These are phyloP conservation scores for Pogonus chalceus DNA, from an alignment of 1,140 invertebrate species.

Conservation along the genomic window DNA sequence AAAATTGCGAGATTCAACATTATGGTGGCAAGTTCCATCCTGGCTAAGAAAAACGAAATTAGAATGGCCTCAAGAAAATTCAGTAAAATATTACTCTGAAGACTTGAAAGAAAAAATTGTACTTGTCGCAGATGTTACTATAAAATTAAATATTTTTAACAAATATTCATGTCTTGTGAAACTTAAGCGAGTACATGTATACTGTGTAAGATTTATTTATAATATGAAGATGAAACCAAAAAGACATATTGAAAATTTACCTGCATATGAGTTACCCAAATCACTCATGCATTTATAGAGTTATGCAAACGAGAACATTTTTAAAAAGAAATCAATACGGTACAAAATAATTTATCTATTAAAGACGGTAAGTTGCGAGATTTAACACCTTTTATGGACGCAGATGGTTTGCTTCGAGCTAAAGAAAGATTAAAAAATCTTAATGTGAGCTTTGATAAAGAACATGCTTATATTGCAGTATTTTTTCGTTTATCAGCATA, in stretches of 20 bases:
- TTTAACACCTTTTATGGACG: slow-evolving; percentile 30
- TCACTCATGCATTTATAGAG: not conserved
- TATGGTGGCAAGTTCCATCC: slow-evolving; percentile 29
- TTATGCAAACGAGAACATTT: not conserved
- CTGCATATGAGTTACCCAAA: not conserved
- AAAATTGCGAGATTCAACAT: slow-evolving; percentile 14
- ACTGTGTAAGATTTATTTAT: slow-evolving; percentile 16
- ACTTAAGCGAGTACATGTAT: slow-evolving; percentile 14
- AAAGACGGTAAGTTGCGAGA: slow-evolving; percentile 17
- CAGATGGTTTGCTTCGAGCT: slow-evolving; percentile 30
- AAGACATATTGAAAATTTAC: no score
- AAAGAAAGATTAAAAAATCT: slow-evolving; percentile 31
- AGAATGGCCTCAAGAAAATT: not conserved
- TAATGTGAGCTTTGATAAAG: slow-evolving; percentile 23
- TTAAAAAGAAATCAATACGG: not conserved
- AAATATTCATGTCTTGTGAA: slow-evolving; percentile 12
- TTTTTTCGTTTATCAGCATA: slow-evolving; percentile 26
- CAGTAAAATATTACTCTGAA: slow-evolving; percentile 1
- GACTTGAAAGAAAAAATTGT: no score
- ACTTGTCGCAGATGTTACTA: slow-evolving; percentile 3
- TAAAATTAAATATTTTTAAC: slow-evolving; percentile 9
- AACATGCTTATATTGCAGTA: slow-evolving; percentile 34
- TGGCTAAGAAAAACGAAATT: slow-evolving; percentile 8
- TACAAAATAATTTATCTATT: not conserved
- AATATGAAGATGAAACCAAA: slow-evolving; percentile 9